Conservation (phyloP, 1,140 invertebrate species). For the Lordiphosa stackelbergi region DNA sequence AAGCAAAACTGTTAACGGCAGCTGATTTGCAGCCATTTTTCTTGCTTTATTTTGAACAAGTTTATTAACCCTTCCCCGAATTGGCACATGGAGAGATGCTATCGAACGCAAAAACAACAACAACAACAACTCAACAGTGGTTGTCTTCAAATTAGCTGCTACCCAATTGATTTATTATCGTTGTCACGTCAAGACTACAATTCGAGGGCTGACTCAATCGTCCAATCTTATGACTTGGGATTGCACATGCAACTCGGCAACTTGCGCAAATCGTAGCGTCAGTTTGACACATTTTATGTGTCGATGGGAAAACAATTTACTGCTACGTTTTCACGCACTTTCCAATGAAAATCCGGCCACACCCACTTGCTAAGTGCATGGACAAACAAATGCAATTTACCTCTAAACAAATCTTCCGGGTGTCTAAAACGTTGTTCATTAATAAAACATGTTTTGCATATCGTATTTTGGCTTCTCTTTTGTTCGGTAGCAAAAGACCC, state of each 20-base stretch:
- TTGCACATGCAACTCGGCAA: not conserved
- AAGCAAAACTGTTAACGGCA: conserved; percentile 52
- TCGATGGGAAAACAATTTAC: conserved; percentile 7
- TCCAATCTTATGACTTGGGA: not conserved
- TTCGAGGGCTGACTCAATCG: not conserved
- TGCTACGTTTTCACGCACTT: conserved; percentile 23
- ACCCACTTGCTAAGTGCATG: conserved; percentile 24
- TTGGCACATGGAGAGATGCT: conserved; percentile 48
- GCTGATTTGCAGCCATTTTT: conserved; percentile 27
- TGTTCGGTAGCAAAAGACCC: conserved; percentile 33
- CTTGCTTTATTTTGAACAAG: conserved; percentile 51
- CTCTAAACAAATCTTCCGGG: conserved; percentile 48
- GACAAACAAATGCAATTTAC: conserved; percentile 20
- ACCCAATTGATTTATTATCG: conserved; percentile 66
- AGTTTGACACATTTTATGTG: conserved; percentile 31
- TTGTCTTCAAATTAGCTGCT: conserved; percentile 37
- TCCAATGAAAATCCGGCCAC: conserved; percentile 24
- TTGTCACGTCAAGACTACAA: conserved; percentile 40
- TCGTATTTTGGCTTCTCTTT: conserved; percentile 44
- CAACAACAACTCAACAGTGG: conserved; percentile 10
- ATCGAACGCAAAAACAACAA: conserved; percentile 27
- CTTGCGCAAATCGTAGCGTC: conserved; percentile 32
- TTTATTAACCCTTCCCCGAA: conserved; percentile 61
- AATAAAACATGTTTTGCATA: conserved; percentile 33
- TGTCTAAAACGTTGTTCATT: conserved; percentile 39